phyloP scores from a whole-genome alignment of 2,797 vertebrate genomes.

The Gadopsis bispinosus region DNA sequence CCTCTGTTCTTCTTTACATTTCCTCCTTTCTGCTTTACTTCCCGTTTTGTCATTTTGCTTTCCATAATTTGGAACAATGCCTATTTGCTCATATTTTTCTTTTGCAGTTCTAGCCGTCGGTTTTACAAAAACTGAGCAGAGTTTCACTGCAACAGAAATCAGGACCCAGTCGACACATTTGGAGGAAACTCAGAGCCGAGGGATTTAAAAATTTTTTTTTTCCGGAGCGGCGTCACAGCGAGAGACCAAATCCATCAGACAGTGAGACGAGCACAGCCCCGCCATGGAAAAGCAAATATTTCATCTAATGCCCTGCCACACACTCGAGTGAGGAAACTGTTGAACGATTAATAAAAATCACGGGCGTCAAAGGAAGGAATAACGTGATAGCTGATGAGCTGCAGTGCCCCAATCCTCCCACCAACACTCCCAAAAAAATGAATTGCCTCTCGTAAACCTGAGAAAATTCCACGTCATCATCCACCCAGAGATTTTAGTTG shows the following conservation, averaged over 20 bases:
- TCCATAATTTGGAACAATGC: conserved; percentile 17
- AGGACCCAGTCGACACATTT: conserved; percentile 16
- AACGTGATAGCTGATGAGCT: conserved; percentile 31
- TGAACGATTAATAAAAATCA: conserved; percentile 54
- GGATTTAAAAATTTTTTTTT: neutral
- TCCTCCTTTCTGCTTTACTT: neutral
- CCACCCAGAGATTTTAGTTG: conserved; percentile 73
- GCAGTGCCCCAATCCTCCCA: conserved; percentile 10
- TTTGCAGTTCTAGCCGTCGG: conserved; percentile 32
- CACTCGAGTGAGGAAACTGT: conserved; percentile 35
- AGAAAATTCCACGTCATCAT: conserved; percentile 59
- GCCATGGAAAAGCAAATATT: conserved; percentile 49
- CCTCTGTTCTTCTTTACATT: neutral
- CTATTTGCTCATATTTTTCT: conserved; percentile 22
- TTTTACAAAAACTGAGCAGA: conserved; percentile 21
- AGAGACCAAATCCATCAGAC: conserved; percentile 42
- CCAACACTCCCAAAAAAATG: conserved; percentile 31
- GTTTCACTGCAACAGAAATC: conserved; percentile 25
- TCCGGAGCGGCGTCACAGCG: neutral
- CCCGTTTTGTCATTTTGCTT: conserved; percentile 1
- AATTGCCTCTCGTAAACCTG: conserved; percentile 65
- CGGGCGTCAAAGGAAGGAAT: conserved; percentile 18
- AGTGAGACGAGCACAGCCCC: conserved; percentile 18
- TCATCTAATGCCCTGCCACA: conserved; percentile 20
- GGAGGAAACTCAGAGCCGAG: neutral